phyloP scores from a whole-genome alignment of 2,797 vertebrate genomes.

The Myotis findleyi region DNA sequence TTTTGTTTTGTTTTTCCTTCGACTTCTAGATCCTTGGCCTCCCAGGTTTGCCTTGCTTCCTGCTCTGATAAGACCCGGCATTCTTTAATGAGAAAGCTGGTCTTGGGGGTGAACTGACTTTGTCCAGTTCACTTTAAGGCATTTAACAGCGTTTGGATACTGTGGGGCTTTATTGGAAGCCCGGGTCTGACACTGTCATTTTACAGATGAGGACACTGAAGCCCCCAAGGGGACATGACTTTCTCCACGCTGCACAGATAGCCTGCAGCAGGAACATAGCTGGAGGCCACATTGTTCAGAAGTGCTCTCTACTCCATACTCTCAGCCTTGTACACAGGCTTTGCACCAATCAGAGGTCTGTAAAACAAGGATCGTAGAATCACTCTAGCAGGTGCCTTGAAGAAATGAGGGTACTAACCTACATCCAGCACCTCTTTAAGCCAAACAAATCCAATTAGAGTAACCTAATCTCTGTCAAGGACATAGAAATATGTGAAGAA shows the following conservation, averaged over 20 bases:
- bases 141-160: not conserved
- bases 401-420: not conserved
- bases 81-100: not conserved
- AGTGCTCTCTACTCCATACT: not conserved
- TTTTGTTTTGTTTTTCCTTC: not conserved
- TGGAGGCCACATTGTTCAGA: not conserved
- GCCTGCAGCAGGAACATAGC: not conserved
- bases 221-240: not conserved
- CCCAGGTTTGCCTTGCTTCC: not conserved
- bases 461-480: not conserved
- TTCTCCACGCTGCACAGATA: not conserved
- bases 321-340: not conserved
- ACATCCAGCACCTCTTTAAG: not conserved
- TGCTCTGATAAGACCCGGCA: not conserved
- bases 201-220: not conserved
- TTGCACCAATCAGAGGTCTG: constrained; percentile 1
- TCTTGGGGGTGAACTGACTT: not conserved
- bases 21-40: not conserved
- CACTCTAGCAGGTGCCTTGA: not conserved
- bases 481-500: not conserved
- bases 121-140: not conserved
- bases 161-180: not conserved
- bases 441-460: not conserved
- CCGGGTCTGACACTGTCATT: not conserved
- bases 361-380: not conserved